Conservation (phyloP, 1,140 invertebrate species). For the Agrilus planipennis region DNA sequence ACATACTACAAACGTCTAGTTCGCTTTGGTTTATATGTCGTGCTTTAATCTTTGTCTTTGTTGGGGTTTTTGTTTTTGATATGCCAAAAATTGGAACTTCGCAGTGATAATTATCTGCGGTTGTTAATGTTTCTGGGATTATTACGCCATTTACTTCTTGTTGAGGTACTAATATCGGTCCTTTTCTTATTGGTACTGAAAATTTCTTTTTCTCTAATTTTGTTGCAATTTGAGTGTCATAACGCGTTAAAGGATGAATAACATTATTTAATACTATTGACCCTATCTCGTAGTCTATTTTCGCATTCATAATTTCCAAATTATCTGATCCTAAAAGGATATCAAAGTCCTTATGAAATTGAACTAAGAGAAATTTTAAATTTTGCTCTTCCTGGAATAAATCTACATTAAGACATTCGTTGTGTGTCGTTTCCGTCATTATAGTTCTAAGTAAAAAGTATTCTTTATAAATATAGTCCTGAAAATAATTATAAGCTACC, state of each 20-base stretch:
- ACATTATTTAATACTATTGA: not conserved
- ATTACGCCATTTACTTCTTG: not conserved
- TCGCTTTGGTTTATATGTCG: not conserved
- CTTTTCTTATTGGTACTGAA: not conserved
- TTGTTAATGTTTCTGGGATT: not conserved
- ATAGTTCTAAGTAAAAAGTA: not conserved
- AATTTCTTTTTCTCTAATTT: not conserved
- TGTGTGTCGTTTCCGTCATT: not conserved
- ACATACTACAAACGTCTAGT: not conserved
- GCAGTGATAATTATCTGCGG: not conserved
- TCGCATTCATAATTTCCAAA: conserved; percentile 1
- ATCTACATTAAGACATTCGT: not conserved
- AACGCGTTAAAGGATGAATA: not conserved
- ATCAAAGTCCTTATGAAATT: not conserved
- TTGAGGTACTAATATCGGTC: not conserved
- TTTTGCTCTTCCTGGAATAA: not conserved
- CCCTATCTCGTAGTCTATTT: not conserved
- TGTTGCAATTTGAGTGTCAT: conserved; percentile 1
- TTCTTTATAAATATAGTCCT: not conserved
- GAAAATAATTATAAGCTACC: conserved; percentile 5
- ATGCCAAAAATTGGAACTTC: not conserved
- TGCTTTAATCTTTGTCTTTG: not conserved
- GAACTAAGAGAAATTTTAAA: not conserved
- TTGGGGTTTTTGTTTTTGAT: not conserved
- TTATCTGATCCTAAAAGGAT: not conserved